These are phyloP conservation scores for Epinephelus coioides DNA, from an alignment of 2,797 vertebrate genomes.

Conservation along the genomic window DNA sequence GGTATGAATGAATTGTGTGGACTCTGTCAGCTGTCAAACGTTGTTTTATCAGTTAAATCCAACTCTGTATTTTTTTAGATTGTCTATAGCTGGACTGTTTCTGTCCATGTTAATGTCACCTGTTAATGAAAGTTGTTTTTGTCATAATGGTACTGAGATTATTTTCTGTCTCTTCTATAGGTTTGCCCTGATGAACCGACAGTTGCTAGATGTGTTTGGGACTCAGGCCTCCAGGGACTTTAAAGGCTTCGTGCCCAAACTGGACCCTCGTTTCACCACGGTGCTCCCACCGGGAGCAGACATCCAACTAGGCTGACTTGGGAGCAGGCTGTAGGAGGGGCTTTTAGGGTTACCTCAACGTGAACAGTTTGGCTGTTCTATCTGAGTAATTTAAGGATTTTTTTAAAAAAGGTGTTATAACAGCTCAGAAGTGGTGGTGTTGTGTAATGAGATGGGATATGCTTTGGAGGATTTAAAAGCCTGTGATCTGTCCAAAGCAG, in stretches of 20 bases:
- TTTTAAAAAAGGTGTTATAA: constrained; percentile 6
- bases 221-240: constrained; percentile 94
- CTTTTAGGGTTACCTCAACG: constrained; percentile 39
- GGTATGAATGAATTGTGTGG: constrained; percentile 77
- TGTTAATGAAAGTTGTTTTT: background rate
- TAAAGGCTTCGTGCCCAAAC: constrained; percentile 90
- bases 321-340: background rate
- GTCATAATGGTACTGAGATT: background rate
- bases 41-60: background rate
- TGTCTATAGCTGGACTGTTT: background rate
- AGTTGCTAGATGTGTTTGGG: constrained; percentile 93
- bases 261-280: constrained; percentile 90
- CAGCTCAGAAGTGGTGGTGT: constrained; percentile 23
- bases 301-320: constrained; percentile 79
- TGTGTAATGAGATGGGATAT: constrained; percentile 16
- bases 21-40: background rate
- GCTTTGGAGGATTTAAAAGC: constrained; percentile 9
- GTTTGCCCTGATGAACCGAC: constrained; percentile 96
- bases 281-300: constrained; percentile 77
- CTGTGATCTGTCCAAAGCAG: constrained; percentile 29
- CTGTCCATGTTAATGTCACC: background rate
- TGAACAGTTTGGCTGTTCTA: constrained; percentile 37
- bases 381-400: constrained; percentile 19
- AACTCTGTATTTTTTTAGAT: background rate
- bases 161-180: constrained; percentile 77